Base-by-base conservation (phyloP, 2,888 invertebrate species). In the Rhamnusium bicolor region DNA sequence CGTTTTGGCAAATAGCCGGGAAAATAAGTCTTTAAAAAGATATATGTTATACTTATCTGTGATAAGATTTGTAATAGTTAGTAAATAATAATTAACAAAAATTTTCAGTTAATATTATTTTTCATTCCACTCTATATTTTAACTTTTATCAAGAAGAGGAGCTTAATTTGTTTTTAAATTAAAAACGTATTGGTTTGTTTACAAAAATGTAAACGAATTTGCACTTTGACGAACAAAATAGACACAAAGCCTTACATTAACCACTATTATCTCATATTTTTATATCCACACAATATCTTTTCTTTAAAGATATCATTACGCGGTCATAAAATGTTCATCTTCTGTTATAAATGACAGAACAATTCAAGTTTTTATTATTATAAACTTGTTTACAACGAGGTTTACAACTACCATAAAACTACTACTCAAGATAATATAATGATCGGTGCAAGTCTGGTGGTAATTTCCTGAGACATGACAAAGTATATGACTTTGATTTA, bases 321-420 rank as follows among this genome's bases (percentile, higher is more conserved):
- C 12, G 2, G 24, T 21, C 53, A 53, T 53, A 53, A 53, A 19
- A 12, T 53, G 21, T 5, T 53, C 24, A 53, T 53, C 53, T 53
- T 53, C 21, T n/a, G 21, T 53, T 53, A 53, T 53, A 56, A 56
- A 14, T n/a, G 24, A 14, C 27, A 24, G 14, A 8, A 1, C 14
- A n/a, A 27, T 24, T 24, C 7, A 27, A 27, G 27, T 56, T 56
- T 27, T 27, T 56, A 56, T 24, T 56, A 56, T 27, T 27, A 56
- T 56, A 63, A 51, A 63, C 51, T 47, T 63, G 63, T 58, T 58
- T 49, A 63, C 47, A 49, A 16, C 49, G 6, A 29, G 49, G 63
- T 58, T 58, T 49, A 63, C 47, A 49, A 16, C 49, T n/a, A 29
- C 18, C 51, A 63, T 63, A 63, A 63, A 63, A 29, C 51, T 29